Base-by-base conservation (phyloP, 2,888 invertebrate species). In the Limnephilus lunatus region DNA sequence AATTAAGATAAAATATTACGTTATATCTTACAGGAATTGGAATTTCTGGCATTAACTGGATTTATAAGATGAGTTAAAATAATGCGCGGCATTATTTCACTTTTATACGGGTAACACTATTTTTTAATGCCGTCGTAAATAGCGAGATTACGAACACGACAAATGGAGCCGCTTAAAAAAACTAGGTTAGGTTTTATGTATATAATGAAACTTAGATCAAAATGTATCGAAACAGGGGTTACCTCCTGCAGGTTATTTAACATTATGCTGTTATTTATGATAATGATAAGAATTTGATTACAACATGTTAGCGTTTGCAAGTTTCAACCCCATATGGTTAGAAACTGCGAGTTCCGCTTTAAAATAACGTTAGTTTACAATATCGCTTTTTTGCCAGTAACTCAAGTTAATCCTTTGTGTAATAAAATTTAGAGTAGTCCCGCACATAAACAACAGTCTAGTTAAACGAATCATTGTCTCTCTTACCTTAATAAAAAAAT, bases 1-100 rank as follows among this genome's bases (percentile, higher is more conserved):
- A 89, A 89, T 89, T 89, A 81, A 89, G 89, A 89, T 89, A 89
- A 89, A 89, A 89, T 81, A 81, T 89, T 44, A 89, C 81, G 12
- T 80, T 81, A 89, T 81, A 39, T 81, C 89, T 68, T 87, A 68
- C 68, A 32, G 87, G 87, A 87, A 68, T 53, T 87, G 87, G 87
- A 87, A 87, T 87, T 68, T 87, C 53, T 87, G 53, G 53, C 87
- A 25, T 87, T 87, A 35, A 87, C 31, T 14, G 53, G 68, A 68
- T 86, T 86, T 86, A 68, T 87, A 87, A 87, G 48, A 53, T 19
- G 53, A 31, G 68, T 87, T 87, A 53, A 87, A 31, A 53, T 87
- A 32, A 68, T 15, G 68, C 68, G 12, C 30, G 53, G 53, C 53
- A 31, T 68, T 14, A 87, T 86, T 87, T 87, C 82, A 82, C 82